A percentile compares a stretch with the other conserved stretches of the same genome.
Evolutionary conservation across 2,888 invertebrate genomes (phyloP).

Genomic region (Polyommatus iphigenia): DNA sequence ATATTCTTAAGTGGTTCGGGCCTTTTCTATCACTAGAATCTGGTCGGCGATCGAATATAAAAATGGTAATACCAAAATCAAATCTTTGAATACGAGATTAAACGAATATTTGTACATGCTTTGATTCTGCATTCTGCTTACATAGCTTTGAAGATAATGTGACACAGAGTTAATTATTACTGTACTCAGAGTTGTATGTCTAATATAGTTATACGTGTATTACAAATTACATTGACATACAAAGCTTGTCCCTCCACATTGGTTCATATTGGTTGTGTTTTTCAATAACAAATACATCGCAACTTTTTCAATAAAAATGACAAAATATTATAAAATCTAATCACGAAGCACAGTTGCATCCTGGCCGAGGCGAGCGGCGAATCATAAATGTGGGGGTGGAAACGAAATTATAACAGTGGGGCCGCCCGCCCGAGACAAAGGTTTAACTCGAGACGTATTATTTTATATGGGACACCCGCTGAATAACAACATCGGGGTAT

Average conservation of each 20-base stretch:
- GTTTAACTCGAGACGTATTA: conserved; percentile 70
- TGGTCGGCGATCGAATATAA: conserved; percentile 53
- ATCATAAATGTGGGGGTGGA: conserved; percentile 70
- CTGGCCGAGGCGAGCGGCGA: conserved; percentile 70
- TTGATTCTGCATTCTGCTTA: not conserved
- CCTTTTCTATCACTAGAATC: conserved; percentile 73
- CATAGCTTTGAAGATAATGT: not conserved
- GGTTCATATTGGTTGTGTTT: not conserved
- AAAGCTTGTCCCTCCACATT: too few relatives aligned
- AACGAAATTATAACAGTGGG: conserved; percentile 60
- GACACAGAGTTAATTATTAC: not conserved
- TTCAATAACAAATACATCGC: not conserved
- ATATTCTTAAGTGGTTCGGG: conserved; percentile 70
- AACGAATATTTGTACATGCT: not conserved
- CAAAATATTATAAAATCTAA: conserved; percentile 57
- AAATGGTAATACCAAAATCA: conserved; percentile 4
- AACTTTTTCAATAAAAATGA: conserved; percentile 12
- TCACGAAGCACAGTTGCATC: conserved; percentile 75
- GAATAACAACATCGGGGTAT: conserved; percentile 70
- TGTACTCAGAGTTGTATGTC: too few relatives aligned
- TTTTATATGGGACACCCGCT: conserved; percentile 70
- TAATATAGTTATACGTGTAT: too few relatives aligned
- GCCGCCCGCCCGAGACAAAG: conserved; percentile 68
- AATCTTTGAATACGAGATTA: conserved; percentile 5
- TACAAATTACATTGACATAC: too few relatives aligned